Evolutionary conservation across 1,140 invertebrate genomes (phyloP), one percentile per base, ranked within the genome.

Genomic region (Drosophila hydei): DNA sequence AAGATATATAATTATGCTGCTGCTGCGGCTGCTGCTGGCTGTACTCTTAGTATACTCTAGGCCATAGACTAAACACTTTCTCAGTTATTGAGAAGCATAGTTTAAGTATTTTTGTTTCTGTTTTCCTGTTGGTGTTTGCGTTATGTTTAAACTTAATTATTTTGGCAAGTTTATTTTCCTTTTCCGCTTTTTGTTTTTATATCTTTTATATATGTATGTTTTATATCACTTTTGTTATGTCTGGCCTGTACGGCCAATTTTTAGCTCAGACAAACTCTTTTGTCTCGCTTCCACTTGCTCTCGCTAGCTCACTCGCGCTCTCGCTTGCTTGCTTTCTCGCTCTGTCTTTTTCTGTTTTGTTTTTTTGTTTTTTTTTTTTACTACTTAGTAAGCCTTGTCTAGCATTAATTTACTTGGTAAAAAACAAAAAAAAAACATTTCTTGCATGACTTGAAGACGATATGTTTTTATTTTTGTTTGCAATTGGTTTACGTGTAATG

Each of bases 371-470:
- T 42, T 30, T 48, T 27, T 55, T 64, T 12, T 62, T 69, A 65
- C 76, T 79, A 63, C 63, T 71, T 73, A 76, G 60, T 79, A 85
- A 85, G 79, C 80, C 71, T 84, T 62, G 38, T 74, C 64, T 77
- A 69, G 61, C 63, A 56, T 70, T 70, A 60, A 73, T 79, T 77
- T 70, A 74, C 54, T 85, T 85, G 69, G 68, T 79, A 79, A 74
- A 87, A 87, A 87, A 84, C 76, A 4, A 75, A 60, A 67, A 75
- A 71, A 64, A 63, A 56, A 61, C 27, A 33, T 43, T 71, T 68
- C 63, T 89, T 65, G 75, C 72, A 80, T 89, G 79, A 89, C 78
- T 88, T 79, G 75, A 81, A 88, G 83, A 88, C 84, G 84, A 88
- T 88, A 88, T 88, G 84, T 88, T 88, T 81, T 88, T 65, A 67